Conservation (phyloP, 2,797 vertebrate species). For the Sebastes goodei region DNA sequence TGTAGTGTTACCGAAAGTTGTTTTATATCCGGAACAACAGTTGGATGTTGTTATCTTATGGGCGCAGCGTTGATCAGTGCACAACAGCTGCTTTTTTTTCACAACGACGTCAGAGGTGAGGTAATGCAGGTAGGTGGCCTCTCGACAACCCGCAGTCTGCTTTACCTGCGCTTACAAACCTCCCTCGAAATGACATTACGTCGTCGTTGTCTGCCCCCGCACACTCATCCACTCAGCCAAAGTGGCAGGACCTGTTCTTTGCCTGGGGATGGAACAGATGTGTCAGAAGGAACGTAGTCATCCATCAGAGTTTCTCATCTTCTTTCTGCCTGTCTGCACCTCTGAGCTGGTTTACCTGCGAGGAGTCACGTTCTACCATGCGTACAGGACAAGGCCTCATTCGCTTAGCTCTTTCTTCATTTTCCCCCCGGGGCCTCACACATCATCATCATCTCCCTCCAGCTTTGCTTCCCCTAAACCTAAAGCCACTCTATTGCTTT, state of each 20-base stretch:
- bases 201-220: constrained; percentile 19
- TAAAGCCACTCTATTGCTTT: neutral
- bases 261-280: constrained; percentile 39
- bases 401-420: neutral
- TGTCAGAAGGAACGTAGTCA: constrained; percentile 65
- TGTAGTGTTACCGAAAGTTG: neutral
- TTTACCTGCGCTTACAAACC: constrained; percentile 29
- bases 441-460: neutral
- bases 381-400: constrained; percentile 33
- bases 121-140: constrained; percentile 66
- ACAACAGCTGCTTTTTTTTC: constrained; percentile 28
- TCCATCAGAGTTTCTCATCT: constrained; percentile 67
- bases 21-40: neutral
- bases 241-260: constrained; percentile 47
- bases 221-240: constrained; percentile 23
- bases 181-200: constrained; percentile 43
- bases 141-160: constrained; percentile 23
- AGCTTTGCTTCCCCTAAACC: neutral
- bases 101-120: constrained; percentile 29
- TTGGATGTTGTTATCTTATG: neutral
- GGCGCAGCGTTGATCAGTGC: neutral
- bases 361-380: constrained; percentile 64
- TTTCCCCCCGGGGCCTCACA: neutral
- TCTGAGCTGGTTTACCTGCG: constrained; percentile 64
- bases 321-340: constrained; percentile 69